phyloP scores from a whole-genome alignment of 2,113 vertebrate species.

The Mormyrus lacerda region DNA sequence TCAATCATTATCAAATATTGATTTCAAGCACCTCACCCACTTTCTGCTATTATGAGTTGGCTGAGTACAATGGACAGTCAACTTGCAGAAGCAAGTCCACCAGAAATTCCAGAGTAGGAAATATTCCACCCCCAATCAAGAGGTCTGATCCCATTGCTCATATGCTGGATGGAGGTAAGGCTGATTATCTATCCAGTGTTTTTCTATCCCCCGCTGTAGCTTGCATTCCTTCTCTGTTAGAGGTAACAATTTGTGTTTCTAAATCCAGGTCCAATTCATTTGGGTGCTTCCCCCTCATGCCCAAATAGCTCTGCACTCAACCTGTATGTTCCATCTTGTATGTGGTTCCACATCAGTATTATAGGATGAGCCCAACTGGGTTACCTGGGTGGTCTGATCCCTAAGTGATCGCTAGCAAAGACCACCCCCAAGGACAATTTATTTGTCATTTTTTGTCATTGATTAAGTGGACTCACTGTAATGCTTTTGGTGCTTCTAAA shows the following conservation, averaged over 20 bases:
- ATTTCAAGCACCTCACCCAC: background rate
- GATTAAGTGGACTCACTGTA: background rate
- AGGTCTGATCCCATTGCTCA: background rate
- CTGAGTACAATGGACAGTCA: background rate
- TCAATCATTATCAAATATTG: background rate
- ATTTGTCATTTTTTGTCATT: background rate
- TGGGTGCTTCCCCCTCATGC: background rate
- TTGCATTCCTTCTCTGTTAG: background rate
- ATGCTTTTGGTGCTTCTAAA: background rate
- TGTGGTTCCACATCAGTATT: background rate
- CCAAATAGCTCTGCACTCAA: background rate
- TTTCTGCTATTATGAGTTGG: background rate
- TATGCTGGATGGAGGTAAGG: background rate
- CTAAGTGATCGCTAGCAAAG: background rate
- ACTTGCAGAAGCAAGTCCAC: background rate
- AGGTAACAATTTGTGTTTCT: background rate
- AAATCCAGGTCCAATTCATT: background rate
- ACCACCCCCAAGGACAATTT: background rate
- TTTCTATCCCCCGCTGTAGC: background rate
- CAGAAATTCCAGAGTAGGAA: background rate
- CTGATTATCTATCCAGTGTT: background rate
- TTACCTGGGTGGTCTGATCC: background rate
- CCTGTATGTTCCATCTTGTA: background rate
- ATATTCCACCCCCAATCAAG: background rate
- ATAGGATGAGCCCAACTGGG: background rate